Evolutionary conservation across 2,888 invertebrate species (phyloP), one percentile per base, ranked within the genome.

Genomic region (Eumacrocentrus americanus): DNA sequence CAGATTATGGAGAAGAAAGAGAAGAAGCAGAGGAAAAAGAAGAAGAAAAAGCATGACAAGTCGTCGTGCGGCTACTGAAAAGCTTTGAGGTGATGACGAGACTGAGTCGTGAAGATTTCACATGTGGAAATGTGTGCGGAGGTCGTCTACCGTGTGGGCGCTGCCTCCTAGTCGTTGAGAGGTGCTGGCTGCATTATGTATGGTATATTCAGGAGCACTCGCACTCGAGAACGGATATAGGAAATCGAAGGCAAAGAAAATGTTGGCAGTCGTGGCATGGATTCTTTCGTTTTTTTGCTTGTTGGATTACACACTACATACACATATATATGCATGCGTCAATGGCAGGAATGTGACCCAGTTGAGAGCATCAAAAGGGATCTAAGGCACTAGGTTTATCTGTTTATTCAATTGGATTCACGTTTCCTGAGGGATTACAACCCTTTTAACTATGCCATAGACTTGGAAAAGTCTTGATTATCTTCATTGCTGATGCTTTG

Each of bases 111-210:
- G 29, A 29, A 29, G 29, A 29, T 29, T 29, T 20, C 37, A 35
- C 22, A 20, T n/a, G 9, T 37, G 18, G 18, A 37, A 18, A 5
- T 35, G 52, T 51, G 35, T 23, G n/a, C n/a, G n/a, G n/a, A n/a
- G n/a, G n/a, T n/a, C n/a, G 52, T 29, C 29, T 29, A 29, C 29
- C 4, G 9, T 29, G 29, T 29, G 29, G 29, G 9, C 29, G 29
- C 9, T 29, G 29, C 9, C 29, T 29, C 9, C n/a, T 20, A 4
- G 52, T 16, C 16, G 16, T 16, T 44, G 20, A 16, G 20, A 44
- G 6, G 38, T 47, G 25, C 50, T 48, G 44, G 58, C 55, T 62
- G 58, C 55, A 62, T 62, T 62, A 62, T 62, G 62, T 58, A 62
- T 62, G 58, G 58, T 56, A 58, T 53, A 42, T 58, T 58, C 51